phyloP scores from a whole-genome alignment of 2,888 invertebrate genomes.

The Hydriomena furcata region DNA sequence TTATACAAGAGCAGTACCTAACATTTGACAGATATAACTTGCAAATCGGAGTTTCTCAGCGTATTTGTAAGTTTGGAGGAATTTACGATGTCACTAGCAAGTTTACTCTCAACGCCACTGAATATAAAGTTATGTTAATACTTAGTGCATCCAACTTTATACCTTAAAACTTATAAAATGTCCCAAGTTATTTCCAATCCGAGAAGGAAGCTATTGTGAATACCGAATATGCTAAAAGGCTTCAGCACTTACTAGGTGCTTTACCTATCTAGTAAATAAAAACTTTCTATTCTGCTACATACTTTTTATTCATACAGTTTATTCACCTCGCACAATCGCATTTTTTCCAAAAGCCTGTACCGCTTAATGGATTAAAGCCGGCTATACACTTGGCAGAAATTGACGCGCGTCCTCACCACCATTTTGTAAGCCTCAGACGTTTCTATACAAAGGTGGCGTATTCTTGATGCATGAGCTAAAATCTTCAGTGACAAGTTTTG shows the following conservation, averaged over 20 bases:
- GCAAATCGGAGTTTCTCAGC: constrained; percentile 68
- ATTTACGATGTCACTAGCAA: constrained; percentile 77
- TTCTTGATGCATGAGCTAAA: too few species aligned
- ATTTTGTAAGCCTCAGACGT: too few species aligned
- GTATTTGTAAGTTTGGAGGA: constrained; percentile 73
- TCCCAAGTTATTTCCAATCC: constrained; percentile 62
- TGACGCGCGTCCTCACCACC: background rate
- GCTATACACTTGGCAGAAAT: background rate
- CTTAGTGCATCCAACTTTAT: constrained; percentile 64
- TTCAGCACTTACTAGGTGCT: constrained; percentile 24
- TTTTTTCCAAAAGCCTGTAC: constrained; percentile 6
- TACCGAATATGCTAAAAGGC: constrained; percentile 34
- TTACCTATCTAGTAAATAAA: constrained; percentile 21
- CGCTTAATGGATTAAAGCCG: constrained; percentile 5
- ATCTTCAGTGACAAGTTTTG: background rate
- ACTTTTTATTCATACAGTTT: constrained; percentile 5
- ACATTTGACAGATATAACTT: constrained; percentile 69
- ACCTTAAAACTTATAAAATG: constrained; percentile 75
- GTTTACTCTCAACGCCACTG: constrained; percentile 70
- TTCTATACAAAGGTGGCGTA: too few species aligned
- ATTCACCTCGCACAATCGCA: constrained; percentile 1
- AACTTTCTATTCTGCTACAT: constrained; percentile 3
- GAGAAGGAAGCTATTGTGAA: constrained; percentile 49
- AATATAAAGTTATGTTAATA: constrained; percentile 81
- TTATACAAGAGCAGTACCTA: constrained; percentile 48